Base-by-base conservation (phyloP, 2,888 invertebrate genomes). In the Serripes groenlandicus region DNA sequence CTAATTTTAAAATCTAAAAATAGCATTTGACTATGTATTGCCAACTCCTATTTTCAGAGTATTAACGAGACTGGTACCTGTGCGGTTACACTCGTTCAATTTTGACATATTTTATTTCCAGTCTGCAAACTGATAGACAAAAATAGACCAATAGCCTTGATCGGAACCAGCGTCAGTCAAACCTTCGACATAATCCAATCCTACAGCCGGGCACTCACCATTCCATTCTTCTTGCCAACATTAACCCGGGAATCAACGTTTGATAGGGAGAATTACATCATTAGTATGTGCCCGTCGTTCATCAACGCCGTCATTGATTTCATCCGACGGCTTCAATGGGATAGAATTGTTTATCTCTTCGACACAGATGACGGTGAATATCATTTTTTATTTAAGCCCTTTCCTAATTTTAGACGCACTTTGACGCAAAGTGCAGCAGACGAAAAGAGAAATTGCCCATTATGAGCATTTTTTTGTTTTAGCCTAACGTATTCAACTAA, bases 251-350 rank as follows among this genome's bases (percentile, higher is more conserved):
- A 88, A 21, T 79, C 82, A 11, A 74, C 74, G 3, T 74, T 72
- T 26, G 88, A 89, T 11, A 78, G 82, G 18, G 90, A 88, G 34
- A 74, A 66, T 34, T 94, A 88, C 79, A 91, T 92, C 70, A 75
- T 94, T 30, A 91, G 91, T 95, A 97, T 99, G 97, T 96, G 98
- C 84, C 99, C 99, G 30, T 98, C 99, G 95, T 98, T 98, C 95
- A 98, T 98, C 95, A 97, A 97, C 92, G 98, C 99, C 77, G 97
- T 99, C 93, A 97, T 99, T 91, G 99, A 99, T 95, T 97, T 98
- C 80, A 98, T 99, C 91, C 96, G 97, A 85, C 97, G 97, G 95
- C 99, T 99, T 95, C 97, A 97, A 54, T 98, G 98, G 98, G 96
- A 96, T 90, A 97, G 97, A 94, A 96, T 98, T 89, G 97, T 98